phyloP scores from a whole-genome alignment of 2,797 vertebrate genomes.

The Tokudaia muenninki region DNA sequence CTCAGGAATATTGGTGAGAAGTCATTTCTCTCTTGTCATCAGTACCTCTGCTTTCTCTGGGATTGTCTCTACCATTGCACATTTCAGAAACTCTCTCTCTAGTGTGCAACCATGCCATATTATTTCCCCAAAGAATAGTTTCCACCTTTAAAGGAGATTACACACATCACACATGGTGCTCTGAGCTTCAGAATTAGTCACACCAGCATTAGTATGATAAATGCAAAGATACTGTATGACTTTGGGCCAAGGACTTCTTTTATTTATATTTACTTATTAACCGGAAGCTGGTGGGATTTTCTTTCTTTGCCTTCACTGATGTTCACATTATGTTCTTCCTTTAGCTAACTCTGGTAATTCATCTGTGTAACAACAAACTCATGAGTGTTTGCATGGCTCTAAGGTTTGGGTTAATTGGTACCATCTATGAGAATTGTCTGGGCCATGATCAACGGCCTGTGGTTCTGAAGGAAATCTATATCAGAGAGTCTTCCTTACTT shows the following conservation, averaged over 20 bases:
- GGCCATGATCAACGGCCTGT: neutral
- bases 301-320: neutral
- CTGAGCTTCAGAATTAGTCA: neutral
- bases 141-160: neutral
- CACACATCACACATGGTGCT: fast-evolving
- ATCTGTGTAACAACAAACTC: neutral
- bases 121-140: neutral
- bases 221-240: neutral
- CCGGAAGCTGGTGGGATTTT: neutral
- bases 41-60: neutral
- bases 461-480: neutral
- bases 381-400: neutral
- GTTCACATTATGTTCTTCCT: neutral
- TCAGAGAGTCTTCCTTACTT: neutral
- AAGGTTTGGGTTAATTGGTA: neutral
- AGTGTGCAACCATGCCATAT: neutral
- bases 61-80: neutral
- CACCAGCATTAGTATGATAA: neutral
- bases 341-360: neutral
- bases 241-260: neutral
- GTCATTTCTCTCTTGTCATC: neutral
- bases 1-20: neutral
- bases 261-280: neutral
- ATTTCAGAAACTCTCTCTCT: neutral
- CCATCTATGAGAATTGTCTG: neutral